Percentiles rank a stretch among this genome's conserved stretches.
Evolutionary conservation across 2,888 invertebrate genomes (phyloP).

Genomic region (Lumbricus terrestris): DNA sequence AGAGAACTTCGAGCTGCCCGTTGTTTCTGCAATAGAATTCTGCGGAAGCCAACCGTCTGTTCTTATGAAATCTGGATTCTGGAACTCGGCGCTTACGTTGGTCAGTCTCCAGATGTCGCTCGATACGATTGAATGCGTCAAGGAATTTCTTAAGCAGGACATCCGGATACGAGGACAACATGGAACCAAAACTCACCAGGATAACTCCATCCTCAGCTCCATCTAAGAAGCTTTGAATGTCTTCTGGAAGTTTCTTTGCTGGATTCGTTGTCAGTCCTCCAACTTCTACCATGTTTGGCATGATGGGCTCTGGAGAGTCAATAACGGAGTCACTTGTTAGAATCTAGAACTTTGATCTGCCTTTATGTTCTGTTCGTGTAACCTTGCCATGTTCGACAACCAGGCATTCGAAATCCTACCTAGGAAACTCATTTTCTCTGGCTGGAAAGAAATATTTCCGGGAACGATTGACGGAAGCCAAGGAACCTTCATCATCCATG

Average conservation of each 20-base stretch:
- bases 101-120: slow-evolving; percentile 22
- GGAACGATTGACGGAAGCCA: slow-evolving; percentile 19
- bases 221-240: neutral
- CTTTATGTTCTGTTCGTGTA: neutral
- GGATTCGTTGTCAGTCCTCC: neutral
- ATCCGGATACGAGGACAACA: slow-evolving; percentile 7
- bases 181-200: slow-evolving; percentile 23
- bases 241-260: neutral
- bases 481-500: neutral
- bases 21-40: slow-evolving; percentile 29
- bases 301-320: no score
- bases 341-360: neutral
- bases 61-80: slow-evolving; percentile 21
- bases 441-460: neutral
- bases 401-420: neutral
- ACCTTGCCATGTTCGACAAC: neutral
- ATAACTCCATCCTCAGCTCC: neutral
- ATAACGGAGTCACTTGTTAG: neutral
- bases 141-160: neutral
- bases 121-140: slow-evolving; percentile 15
- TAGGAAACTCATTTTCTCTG: neutral
- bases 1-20: slow-evolving; percentile 26
- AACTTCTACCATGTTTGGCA: neutral
- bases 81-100: neutral
- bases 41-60: slow-evolving; percentile 23